Base-by-base conservation (phyloP, 2,888 invertebrate species). In the Cosmorhoe ocellata region DNA sequence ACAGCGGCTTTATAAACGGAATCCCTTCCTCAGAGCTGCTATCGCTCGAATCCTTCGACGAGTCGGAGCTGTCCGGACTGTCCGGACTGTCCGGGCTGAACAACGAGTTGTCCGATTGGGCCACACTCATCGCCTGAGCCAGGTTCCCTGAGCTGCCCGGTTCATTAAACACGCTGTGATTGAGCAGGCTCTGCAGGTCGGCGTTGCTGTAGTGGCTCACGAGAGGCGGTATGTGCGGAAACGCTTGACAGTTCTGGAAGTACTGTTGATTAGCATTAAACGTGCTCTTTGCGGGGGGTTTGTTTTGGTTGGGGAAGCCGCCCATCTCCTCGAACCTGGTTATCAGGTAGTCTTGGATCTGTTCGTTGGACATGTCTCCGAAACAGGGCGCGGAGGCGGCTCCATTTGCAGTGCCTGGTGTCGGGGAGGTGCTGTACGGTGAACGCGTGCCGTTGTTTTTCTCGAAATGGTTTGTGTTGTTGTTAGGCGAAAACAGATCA, bases 1-100 rank as follows among this genome's bases (percentile, higher is more conserved):
- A 92, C 32, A 94, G 75, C 0, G 94, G 94, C 79, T 93, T 93
- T 54, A 94, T 94, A 63, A 94, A 93, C 10, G 92, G 91, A n/a
- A 76, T 63, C 1, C 75, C 78, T 3, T 86, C 87, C n/a, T 89
- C 89, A 0, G 86, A 85, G 58, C 83, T 85, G 2, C 67, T 79
- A 3, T 86, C 86, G 0, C 81, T 76, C 1, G 90, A 86, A 54
- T 90, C 91, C 46, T 91, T 83, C 0, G 86, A 92, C 9, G 91
- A 86, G n/a, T 87, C 84, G 4, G 90, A 84, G 40, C 83, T 86
- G 43, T 71, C 77, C 2, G 43, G 51, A 4, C 22, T 14, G 32
- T 47, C 38, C n/a, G 38, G 43, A 4, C 22, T 14, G 32, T 47
- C 38, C n/a, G 38, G 43, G 44, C 79, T 81, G 57, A 73, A 81